Conservation (phyloP, 2,113 vertebrate species). For the Prolemur simus region DNA sequence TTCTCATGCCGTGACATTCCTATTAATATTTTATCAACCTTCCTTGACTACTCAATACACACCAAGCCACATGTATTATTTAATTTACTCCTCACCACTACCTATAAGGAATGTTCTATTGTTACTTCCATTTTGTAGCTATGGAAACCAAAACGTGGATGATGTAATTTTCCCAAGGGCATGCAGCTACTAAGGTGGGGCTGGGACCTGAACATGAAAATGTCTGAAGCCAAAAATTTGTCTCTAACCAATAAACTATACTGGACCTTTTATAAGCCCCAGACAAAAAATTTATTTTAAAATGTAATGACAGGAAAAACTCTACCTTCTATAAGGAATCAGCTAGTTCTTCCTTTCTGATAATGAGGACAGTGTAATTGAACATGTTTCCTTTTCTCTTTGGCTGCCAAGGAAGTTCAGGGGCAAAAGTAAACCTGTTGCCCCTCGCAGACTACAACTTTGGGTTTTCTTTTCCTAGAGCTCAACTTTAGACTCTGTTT, state of each 20-base stretch:
- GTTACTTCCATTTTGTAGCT: background rate
- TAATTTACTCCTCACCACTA: background rate
- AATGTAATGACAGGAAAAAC: background rate
- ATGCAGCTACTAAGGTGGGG: background rate
- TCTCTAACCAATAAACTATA: background rate
- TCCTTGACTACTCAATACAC: background rate
- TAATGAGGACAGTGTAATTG: background rate
- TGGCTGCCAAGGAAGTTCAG: background rate
- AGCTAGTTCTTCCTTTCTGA: background rate
- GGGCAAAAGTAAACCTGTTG: background rate
- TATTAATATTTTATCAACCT: background rate
- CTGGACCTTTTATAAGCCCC: background rate
- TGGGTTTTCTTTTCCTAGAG: background rate
- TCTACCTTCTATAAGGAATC: background rate
- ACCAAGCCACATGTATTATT: background rate
- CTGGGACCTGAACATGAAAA: background rate
- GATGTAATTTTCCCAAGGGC: background rate
- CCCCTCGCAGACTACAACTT: background rate
- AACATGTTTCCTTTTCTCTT: background rate
- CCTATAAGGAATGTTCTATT: background rate
- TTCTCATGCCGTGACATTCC: background rate
- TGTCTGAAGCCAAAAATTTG: background rate
- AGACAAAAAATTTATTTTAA: background rate
- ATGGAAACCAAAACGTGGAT: background rate
- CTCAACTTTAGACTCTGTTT: constrained; percentile 7